These are phyloP conservation scores for Drosophila carrolli DNA, from an alignment of 1,140 invertebrate genomes.

Conservation along the genomic window DNA sequence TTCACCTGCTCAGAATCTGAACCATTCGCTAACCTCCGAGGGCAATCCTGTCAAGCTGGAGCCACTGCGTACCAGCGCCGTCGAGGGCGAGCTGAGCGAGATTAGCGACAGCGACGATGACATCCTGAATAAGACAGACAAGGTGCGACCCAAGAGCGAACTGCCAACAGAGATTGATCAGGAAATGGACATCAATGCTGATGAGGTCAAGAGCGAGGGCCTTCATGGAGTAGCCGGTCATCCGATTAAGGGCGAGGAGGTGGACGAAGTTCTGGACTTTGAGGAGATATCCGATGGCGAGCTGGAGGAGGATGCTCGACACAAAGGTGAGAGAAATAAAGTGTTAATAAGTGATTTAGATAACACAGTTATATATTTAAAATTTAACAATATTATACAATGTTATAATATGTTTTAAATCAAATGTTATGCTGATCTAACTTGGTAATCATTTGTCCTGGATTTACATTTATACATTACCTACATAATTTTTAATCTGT, in stretches of 20 bases:
- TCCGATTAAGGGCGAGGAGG: conserved; percentile 74
- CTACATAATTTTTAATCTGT: too few species aligned
- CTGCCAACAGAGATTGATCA: conserved; percentile 62
- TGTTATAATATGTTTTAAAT: too few species aligned
- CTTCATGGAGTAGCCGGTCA: conserved; percentile 78
- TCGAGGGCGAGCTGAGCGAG: conserved; percentile 90
- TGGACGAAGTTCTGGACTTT: conserved; percentile 91
- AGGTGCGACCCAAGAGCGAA: conserved; percentile 76
- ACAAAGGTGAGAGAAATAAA: conserved; percentile 60
- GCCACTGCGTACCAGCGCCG: conserved; percentile 31
- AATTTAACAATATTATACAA: too few species aligned
- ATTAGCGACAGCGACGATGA: conserved; percentile 95
- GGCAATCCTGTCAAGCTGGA: conserved; percentile 49
- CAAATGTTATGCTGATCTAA: too few species aligned
- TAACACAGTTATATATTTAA: too few species aligned
- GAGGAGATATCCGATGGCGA: conserved; percentile 96
- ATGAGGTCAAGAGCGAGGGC: conserved; percentile 64
- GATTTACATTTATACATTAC: too few species aligned
- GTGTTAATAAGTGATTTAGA: too few species aligned
- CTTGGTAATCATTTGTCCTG: too few species aligned
- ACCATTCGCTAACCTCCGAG: background rate
- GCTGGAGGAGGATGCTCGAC: conserved; percentile 90
- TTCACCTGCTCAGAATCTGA: conserved; percentile 3
- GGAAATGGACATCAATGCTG: conserved; percentile 47
- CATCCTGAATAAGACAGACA: conserved; percentile 88